Percentiles rank a stretch among this genome's conserved stretches.
Conservation (phyloP, 2,797 vertebrate genomes). For the Lacerta agilis region DNA sequence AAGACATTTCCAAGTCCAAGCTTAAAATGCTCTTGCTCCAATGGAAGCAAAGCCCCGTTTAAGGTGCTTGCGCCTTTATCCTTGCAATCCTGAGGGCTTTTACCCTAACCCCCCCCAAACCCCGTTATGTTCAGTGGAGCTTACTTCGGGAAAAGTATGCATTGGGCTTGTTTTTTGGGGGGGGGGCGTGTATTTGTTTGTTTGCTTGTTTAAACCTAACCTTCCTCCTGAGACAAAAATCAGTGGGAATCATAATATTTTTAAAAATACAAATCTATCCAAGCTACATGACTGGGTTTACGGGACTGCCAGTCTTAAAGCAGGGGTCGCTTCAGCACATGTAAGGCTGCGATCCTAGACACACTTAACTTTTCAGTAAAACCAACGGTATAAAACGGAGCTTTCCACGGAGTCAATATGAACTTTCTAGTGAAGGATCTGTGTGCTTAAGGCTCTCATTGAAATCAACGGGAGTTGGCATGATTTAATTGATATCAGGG, state of each 20-base stretch:
- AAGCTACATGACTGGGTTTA: not conserved
- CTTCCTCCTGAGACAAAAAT: too few species aligned
- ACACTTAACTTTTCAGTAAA: not conserved
- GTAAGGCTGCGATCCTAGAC: not conserved
- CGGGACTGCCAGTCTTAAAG: not conserved
- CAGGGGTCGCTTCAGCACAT: not conserved
- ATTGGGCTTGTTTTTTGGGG: not conserved
- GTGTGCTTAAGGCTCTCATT: too few species aligned
- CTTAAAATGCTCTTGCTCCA: too few species aligned
- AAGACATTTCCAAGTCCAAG: too few species aligned
- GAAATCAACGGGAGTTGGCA: too few species aligned
- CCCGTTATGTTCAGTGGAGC: not conserved
- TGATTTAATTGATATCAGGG: too few species aligned
- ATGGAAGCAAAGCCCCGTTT: not conserved
- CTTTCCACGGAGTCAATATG: too few species aligned
- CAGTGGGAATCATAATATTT: too few species aligned
- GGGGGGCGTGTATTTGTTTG: too few species aligned
- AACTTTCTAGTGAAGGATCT: too few species aligned
- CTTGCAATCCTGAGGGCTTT: not conserved
- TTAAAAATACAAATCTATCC: not conserved
- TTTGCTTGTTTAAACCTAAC: too few species aligned
- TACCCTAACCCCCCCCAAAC: not conserved
- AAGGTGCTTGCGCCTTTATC: not conserved
- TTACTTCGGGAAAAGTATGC: not conserved
- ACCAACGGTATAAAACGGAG: not conserved